Evolutionary conservation across 2,888 invertebrate species (phyloP).

Genomic region (Acrobasis consociella): DNA sequence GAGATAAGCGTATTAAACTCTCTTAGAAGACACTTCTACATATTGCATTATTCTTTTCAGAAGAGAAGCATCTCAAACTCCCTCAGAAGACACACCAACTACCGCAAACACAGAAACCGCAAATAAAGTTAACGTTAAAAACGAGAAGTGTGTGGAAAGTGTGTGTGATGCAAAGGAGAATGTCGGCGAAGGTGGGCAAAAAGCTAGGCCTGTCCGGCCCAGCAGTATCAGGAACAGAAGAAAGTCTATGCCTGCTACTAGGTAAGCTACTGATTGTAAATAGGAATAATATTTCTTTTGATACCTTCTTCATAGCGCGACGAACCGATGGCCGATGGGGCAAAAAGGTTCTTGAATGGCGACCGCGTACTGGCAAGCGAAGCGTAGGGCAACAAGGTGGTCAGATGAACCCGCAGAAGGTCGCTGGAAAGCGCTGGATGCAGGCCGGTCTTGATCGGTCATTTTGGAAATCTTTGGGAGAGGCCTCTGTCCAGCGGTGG

Average conservation of each 20-base stretch:
- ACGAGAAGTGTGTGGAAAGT: conserved; percentile 31
- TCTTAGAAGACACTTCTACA: too few relatives aligned
- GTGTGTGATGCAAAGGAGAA: conserved; percentile 41
- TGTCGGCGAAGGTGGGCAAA: conserved; percentile 27
- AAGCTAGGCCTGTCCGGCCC: conserved; percentile 22
- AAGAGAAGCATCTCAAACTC: conserved; percentile 29
- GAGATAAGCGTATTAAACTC: too few relatives aligned
- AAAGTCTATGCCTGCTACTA: conserved; percentile 57
- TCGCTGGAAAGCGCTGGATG: too few relatives aligned
- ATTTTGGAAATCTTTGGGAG: too few relatives aligned
- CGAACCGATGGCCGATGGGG: too few relatives aligned
- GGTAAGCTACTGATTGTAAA: conserved; percentile 39
- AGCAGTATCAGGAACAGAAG: conserved; percentile 50
- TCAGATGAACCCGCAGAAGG: too few relatives aligned
- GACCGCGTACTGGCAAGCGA: too few relatives aligned
- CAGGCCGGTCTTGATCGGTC: too few relatives aligned
- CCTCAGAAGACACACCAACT: conserved; percentile 34
- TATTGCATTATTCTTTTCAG: conserved; percentile 27
- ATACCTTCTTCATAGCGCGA: too few relatives aligned
- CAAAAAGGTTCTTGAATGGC: too few relatives aligned
- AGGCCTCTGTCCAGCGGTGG: too few relatives aligned
- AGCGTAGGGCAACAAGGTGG: too few relatives aligned
- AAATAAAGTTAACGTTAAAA: conserved; percentile 27
- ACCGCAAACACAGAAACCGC: conserved; percentile 32
- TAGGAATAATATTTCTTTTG: background rate